Conservation (phyloP, 2,113 vertebrate species). For the Fregetta grallaria region DNA sequence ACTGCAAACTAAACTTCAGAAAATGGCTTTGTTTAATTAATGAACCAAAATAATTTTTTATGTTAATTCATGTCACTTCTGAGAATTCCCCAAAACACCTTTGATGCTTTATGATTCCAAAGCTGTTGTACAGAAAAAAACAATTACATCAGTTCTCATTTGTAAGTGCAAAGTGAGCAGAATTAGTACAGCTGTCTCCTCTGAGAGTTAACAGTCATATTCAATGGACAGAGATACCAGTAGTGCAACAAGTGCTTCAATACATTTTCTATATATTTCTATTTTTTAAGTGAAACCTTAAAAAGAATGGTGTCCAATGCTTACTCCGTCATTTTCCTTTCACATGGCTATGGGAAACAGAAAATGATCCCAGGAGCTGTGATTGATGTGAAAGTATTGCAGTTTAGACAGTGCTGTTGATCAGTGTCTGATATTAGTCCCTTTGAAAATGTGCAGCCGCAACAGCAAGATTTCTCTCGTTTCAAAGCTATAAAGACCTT, state of each 20-base stretch:
- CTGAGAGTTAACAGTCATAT: neutral
- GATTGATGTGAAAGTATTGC: neutral
- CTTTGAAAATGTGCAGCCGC: neutral
- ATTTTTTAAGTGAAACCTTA: neutral
- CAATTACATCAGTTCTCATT: neutral
- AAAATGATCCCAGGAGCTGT: neutral
- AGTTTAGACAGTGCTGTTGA: neutral
- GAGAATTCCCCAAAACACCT: neutral
- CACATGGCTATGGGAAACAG: neutral
- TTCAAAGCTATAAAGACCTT: neutral
- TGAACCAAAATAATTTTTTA: neutral
- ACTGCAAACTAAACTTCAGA: constrained; percentile 8
- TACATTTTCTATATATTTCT: neutral
- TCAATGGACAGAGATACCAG: neutral
- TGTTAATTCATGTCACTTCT: neutral
- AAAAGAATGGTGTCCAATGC: neutral
- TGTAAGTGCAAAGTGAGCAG: neutral
- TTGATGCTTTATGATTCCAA: neutral
- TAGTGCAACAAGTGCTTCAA: neutral
- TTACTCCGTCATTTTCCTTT: neutral
- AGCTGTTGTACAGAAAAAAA: neutral
- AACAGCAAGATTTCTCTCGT: neutral
- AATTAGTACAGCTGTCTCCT: neutral
- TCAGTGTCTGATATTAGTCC: neutral
- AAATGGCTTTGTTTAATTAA: constrained; percentile 39